Percentiles rank a stretch among this genome's conserved stretches.
These are phyloP conservation scores for Panthera leo DNA, from an alignment of 2,113 vertebrate species.

Conservation along the genomic window DNA sequence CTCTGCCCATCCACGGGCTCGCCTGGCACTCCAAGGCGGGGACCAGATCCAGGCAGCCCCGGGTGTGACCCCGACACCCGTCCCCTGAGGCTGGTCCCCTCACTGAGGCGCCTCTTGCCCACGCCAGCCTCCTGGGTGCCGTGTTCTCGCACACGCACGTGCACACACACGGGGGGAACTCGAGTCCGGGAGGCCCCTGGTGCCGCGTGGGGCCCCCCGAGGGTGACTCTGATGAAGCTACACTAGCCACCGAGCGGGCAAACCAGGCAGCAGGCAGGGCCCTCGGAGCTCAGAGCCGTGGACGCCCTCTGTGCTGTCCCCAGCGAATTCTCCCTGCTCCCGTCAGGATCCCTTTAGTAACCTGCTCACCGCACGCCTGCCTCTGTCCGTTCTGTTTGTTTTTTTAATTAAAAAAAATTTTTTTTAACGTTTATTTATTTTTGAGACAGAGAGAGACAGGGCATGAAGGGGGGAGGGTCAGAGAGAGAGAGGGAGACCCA, in stretches of 20 bases:
- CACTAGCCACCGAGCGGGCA: not conserved
- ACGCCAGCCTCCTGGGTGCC: not conserved
- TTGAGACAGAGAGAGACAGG: too few relatives aligned
- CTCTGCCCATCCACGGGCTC: not conserved
- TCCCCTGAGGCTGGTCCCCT: not conserved
- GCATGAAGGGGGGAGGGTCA: too few relatives aligned
- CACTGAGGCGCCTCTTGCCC: not conserved
- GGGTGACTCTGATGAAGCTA: not conserved
- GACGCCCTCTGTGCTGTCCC: not conserved
- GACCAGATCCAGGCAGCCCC: not conserved
- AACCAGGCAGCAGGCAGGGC: not conserved
- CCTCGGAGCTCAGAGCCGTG: not conserved
- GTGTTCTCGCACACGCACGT: not conserved
- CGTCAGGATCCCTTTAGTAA: not conserved
- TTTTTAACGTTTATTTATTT: too few relatives aligned
- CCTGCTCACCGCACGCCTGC: too few relatives aligned
- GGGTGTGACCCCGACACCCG: not conserved
- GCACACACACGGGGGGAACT: not conserved
- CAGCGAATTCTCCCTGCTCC: not conserved
- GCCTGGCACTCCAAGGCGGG: not conserved
- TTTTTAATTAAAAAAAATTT: too few relatives aligned
- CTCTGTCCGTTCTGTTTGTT: not conserved
- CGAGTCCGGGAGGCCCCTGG: not conserved
- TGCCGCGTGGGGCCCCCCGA: not conserved
- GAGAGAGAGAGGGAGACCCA: too few relatives aligned